phyloP scores from a whole-genome alignment of 2,113 vertebrate genomes.

The Onychostruthus taczanowskii region DNA sequence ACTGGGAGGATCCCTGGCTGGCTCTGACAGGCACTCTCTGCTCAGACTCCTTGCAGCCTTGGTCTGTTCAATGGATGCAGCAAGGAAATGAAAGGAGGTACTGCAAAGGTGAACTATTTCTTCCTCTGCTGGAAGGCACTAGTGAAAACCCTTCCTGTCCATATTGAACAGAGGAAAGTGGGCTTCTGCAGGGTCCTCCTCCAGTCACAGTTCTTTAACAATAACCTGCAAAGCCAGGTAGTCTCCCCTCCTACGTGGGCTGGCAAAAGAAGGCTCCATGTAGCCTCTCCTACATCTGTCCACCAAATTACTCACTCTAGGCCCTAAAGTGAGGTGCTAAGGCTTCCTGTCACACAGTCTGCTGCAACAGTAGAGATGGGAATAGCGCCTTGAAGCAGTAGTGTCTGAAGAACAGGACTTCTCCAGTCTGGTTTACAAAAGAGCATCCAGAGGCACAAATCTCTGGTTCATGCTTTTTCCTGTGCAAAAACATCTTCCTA shows the following conservation, averaged over 20 bases:
- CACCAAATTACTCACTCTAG: background rate
- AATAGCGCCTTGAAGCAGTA: background rate
- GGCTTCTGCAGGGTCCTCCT: background rate
- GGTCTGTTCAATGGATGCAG: background rate
- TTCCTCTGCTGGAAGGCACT: background rate
- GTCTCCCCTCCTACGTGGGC: background rate
- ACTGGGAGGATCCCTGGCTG: background rate
- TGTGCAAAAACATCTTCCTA: background rate
- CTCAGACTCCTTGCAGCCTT: background rate
- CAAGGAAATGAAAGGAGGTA: background rate
- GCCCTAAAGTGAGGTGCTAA: background rate
- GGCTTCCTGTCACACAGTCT: background rate
- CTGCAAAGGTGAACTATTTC: background rate
- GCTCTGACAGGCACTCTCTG: background rate
- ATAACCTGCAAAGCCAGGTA: background rate
- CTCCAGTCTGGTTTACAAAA: background rate
- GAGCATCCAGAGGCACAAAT: background rate
- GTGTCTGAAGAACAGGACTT: background rate
- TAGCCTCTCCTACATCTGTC: background rate
- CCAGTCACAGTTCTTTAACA: background rate
- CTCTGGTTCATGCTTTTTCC: background rate
- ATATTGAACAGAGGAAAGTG: background rate
- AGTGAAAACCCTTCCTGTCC: background rate
- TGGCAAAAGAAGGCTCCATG: background rate
- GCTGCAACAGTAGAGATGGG: background rate